These are phyloP conservation scores for Phortica okadai DNA, from an alignment of 2,888 invertebrate genomes.

Conservation along the genomic window DNA sequence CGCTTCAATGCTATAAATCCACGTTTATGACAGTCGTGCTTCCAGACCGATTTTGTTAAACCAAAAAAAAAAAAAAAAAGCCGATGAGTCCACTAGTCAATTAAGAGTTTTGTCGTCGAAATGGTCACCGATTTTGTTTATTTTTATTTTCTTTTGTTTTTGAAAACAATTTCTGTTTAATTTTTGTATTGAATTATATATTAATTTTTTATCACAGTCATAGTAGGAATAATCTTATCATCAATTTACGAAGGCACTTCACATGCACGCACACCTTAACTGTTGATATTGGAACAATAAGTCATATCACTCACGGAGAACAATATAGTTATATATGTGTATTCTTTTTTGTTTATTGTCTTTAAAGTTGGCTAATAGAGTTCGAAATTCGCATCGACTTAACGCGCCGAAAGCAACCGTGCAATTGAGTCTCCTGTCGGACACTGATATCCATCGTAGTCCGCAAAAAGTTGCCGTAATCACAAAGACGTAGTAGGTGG, in stretches of 20 bases:
- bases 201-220: slow-evolving; percentile 5
- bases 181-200: neutral
- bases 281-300: neutral
- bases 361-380: neutral
- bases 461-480: neutral
- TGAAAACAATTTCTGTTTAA: no score
- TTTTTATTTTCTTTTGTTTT: no score
- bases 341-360: no score
- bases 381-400: neutral
- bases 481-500: neutral
- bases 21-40: no score
- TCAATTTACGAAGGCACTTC: slow-evolving; percentile 7
- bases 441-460: neutral
- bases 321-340: neutral
- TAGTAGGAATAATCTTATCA: slow-evolving; percentile 20
- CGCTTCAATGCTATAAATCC: no score
- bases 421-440: slow-evolving; percentile 15
- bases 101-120: no score
- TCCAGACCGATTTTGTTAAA: no score
- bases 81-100: no score
- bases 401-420: neutral
- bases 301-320: neutral
- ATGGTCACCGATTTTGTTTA: no score
- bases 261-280: neutral
- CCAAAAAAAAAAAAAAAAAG: no score